A percentile compares a stretch with the other conserved stretches of the same genome.
These are phyloP conservation scores for Barypeithes pellucidus DNA, from an alignment of 2,888 invertebrate genomes.

Conservation along the genomic window DNA sequence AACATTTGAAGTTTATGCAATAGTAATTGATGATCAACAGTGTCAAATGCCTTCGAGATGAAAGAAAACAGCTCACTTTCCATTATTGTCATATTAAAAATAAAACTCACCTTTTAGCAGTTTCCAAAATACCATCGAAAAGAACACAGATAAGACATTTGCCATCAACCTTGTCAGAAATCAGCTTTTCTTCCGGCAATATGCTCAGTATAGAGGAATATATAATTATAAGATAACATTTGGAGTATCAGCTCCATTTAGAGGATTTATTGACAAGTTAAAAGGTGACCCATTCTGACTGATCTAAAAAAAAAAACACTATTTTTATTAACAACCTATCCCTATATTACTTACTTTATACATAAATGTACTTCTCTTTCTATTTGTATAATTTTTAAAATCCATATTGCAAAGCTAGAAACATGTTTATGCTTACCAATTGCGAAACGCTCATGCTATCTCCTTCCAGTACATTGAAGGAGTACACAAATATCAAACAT, in stretches of 20 bases:
- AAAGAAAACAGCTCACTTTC: too few species aligned
- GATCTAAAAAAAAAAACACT: slow-evolving; percentile 36
- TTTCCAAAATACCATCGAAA: slow-evolving; percentile 63
- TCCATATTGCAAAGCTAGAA: too few species aligned
- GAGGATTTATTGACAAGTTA: slow-evolving; percentile 45
- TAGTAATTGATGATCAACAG: too few species aligned
- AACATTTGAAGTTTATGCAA: too few species aligned
- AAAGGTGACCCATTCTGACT: slow-evolving; percentile 43
- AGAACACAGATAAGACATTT: slow-evolving; percentile 62
- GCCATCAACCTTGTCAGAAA: slow-evolving; percentile 57
- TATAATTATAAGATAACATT: slow-evolving; percentile 58
- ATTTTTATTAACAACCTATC: background rate
- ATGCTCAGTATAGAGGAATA: slow-evolving; percentile 60
- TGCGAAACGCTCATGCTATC: slow-evolving; percentile 47
- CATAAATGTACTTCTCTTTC: too few species aligned
- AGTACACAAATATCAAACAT: slow-evolving; percentile 74
- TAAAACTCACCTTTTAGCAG: slow-evolving; percentile 63
- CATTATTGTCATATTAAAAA: too few species aligned
- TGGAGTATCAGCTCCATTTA: slow-evolving; percentile 53
- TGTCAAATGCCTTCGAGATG: too few species aligned
- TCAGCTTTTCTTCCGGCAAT: slow-evolving; percentile 55
- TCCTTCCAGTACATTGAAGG: slow-evolving; percentile 65
- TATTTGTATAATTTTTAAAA: too few species aligned
- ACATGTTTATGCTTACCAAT: slow-evolving; percentile 57
- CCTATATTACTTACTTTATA: too few species aligned